A percentile compares a stretch with the other conserved stretches of the same genome.
Evolutionary conservation across 2,113 vertebrate genomes (phyloP).

Genomic region (Hydrochoerus hydrochaeris): DNA sequence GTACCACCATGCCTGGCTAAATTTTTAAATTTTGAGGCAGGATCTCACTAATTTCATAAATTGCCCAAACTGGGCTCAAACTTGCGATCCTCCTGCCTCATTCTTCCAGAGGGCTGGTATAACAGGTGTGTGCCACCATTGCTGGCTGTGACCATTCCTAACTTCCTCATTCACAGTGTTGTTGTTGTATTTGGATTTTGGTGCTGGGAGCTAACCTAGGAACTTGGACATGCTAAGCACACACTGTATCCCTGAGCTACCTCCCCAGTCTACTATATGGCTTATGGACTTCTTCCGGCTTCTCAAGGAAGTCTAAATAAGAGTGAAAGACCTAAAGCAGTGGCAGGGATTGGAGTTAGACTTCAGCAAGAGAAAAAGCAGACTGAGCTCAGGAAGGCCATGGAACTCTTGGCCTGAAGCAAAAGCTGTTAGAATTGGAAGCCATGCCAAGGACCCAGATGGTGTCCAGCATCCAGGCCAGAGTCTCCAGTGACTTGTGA

Average conservation of each 20-base stretch:
- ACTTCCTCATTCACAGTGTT: background rate
- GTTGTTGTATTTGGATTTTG: background rate
- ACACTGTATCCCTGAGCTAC: background rate
- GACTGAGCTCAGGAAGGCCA: background rate
- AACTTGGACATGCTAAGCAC: background rate
- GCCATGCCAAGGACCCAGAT: background rate
- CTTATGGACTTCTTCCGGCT: conserved; percentile 32
- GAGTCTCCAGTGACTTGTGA: background rate
- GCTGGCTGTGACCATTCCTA: background rate
- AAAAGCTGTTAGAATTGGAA: background rate
- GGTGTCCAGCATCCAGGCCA: background rate
- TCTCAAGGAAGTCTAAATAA: conserved; percentile 5
- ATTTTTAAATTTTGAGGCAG: background rate
- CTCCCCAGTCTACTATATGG: background rate
- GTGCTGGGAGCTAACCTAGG: background rate
- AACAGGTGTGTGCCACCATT: background rate
- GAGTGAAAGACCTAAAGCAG: background rate
- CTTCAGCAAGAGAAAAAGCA: background rate
- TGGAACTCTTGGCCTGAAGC: background rate
- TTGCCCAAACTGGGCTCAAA: background rate
- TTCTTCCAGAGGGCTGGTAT: background rate
- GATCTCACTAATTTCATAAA: background rate
- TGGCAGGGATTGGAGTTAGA: background rate
- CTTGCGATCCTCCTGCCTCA: background rate
- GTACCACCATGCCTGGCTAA: background rate